Percentiles rank a stretch among this genome's conserved stretches.
phyloP scores from a whole-genome alignment of 2,888 invertebrate genomes.

The Ephialtes manifestator region DNA sequence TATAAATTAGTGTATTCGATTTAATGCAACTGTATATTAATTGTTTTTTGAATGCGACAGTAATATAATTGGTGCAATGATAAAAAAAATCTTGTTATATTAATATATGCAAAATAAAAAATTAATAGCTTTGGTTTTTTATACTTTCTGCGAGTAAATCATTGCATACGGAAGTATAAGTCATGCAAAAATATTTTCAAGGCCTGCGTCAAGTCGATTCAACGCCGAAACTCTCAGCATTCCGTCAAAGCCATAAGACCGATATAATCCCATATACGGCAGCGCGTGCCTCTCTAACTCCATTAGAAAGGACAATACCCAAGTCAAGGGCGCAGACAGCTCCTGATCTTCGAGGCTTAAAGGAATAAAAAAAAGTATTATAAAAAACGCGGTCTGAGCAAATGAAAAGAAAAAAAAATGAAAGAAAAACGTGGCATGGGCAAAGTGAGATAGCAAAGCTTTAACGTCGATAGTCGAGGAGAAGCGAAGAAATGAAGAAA shows the following conservation, averaged over 20 bases:
- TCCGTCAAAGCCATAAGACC: background rate
- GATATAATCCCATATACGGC: background rate
- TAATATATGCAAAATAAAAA: background rate
- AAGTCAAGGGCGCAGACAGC: slow-evolving; percentile 9
- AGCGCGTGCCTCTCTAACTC: background rate
- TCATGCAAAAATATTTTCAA: background rate
- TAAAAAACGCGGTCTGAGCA: background rate
- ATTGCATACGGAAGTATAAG: background rate
- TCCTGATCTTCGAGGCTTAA: slow-evolving; percentile 8
- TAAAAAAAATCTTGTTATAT: too few species aligned
- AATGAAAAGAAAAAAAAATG: background rate
- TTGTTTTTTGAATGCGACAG: background rate
- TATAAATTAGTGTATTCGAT: background rate
- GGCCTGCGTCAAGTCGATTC: background rate
- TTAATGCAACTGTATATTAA: background rate
- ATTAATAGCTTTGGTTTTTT: background rate
- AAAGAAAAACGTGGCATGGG: background rate
- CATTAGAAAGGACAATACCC: background rate
- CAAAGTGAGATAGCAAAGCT: slow-evolving; percentile 27
- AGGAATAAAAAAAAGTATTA: background rate
- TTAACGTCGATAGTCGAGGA: background rate
- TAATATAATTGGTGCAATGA: background rate
- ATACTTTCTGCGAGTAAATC: background rate
- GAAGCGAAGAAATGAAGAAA: slow-evolving; percentile 16
- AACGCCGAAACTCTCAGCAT: background rate